Evolutionary conservation across 2,888 invertebrate genomes (phyloP).

Genomic region (Zygaena filipendulae): DNA sequence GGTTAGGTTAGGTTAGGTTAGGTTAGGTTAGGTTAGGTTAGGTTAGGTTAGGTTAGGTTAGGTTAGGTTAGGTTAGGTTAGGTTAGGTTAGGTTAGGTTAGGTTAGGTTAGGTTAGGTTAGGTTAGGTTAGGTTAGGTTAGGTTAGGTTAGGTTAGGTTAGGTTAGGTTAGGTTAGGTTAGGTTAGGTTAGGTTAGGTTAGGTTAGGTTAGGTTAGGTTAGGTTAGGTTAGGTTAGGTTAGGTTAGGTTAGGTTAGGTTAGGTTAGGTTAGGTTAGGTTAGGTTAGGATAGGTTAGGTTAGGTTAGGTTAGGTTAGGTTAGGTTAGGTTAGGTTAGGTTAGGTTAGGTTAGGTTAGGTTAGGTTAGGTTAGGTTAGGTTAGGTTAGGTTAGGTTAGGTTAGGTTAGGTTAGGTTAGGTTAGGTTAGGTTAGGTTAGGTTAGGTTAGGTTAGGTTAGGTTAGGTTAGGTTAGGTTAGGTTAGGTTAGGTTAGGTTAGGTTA

Average conservation of each 20-base stretch:
- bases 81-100: not conserved
- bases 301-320: not conserved
- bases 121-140: not conserved
- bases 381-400: not conserved
- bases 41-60: constrained; percentile 1
- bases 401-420: not conserved
- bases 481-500: not conserved
- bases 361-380: not conserved
- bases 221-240: not conserved
- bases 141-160: not conserved
- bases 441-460: not conserved
- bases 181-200: not conserved
- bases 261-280: not conserved
- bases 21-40: constrained; percentile 1
- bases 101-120: not conserved
- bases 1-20: constrained; percentile 1
- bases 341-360: not conserved
- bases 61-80: constrained; percentile 1
- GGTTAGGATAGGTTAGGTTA: not conserved
- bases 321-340: not conserved
- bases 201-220: not conserved
- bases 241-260: not conserved
- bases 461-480: not conserved
- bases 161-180: not conserved
- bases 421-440: not conserved